phyloP scores from a whole-genome alignment of 2,113 vertebrate species.

The Gambusia affinis region DNA sequence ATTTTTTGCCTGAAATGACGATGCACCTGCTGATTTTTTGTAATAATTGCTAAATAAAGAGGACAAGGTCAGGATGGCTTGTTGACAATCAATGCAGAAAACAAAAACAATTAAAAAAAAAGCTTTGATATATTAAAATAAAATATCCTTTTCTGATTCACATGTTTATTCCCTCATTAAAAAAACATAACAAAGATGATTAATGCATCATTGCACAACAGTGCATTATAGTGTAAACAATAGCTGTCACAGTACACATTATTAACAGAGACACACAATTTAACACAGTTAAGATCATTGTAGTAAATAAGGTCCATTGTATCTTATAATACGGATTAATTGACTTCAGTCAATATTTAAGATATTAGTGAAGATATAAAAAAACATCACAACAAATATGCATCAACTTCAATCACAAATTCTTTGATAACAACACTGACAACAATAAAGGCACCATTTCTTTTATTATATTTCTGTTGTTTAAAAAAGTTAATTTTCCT shows the following conservation, averaged over 20 bases:
- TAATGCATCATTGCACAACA: not conserved
- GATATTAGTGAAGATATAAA: not conserved
- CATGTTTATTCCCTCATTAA: slow-evolving; percentile 11
- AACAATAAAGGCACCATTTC: not conserved
- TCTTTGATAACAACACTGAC: slow-evolving; percentile 4
- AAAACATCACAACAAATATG: not conserved
- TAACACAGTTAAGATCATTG: slow-evolving; percentile 6
- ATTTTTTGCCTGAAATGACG: slow-evolving; percentile 52
- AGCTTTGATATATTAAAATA: not conserved
- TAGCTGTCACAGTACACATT: not conserved
- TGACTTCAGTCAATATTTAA: not conserved
- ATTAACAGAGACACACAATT: slow-evolving; percentile 6
- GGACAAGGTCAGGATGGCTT: slow-evolving; percentile 27
- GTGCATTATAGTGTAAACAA: slow-evolving; percentile 46
- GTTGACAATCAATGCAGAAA: slow-evolving; percentile 9
- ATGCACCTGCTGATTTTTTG: slow-evolving; percentile 56
- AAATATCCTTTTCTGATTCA: slow-evolving; percentile 14
- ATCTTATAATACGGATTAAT: slow-evolving; percentile 1
- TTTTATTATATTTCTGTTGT: not conserved
- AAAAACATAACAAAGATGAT: not conserved
- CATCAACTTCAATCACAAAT: not conserved
- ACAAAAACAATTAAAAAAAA: not conserved
- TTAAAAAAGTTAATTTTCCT: not conserved
- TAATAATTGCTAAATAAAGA: slow-evolving; percentile 58
- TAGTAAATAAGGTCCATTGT: not conserved